Percentiles rank a stretch among this genome's conserved stretches.
phyloP scores from a whole-genome alignment of 2,888 invertebrate genomes.

The Orthosia gracilis region DNA sequence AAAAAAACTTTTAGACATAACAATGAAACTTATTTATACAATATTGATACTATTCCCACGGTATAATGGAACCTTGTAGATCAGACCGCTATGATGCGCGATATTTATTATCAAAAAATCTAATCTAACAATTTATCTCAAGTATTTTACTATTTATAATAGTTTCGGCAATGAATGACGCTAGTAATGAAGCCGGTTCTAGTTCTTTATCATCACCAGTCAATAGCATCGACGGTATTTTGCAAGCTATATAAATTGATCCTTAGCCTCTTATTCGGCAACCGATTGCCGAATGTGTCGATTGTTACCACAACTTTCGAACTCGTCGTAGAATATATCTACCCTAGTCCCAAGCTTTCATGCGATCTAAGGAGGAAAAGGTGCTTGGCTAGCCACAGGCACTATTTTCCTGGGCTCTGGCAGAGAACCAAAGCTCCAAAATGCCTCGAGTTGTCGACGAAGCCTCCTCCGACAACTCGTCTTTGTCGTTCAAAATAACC shows the following conservation, averaged over 20 bases:
- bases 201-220: no score
- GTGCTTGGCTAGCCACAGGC: background rate
- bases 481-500: background rate
- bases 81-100: background rate
- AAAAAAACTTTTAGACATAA: background rate
- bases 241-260: background rate
- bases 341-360: background rate
- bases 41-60: slow-evolving; percentile 24
- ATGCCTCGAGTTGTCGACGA: background rate
- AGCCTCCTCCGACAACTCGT: background rate
- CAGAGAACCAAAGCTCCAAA: background rate
- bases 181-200: background rate
- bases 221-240: no score
- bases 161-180: background rate
- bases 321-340: background rate
- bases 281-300: no score
- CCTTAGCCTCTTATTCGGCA: no score
- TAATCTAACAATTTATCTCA: background rate
- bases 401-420: background rate
- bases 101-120: background rate
- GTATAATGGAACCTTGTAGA: slow-evolving; percentile 9
- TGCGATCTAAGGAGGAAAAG: background rate
- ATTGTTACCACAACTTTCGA: no score
- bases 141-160: background rate
- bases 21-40: slow-evolving; percentile 21